Percentiles rank a stretch among this genome's conserved stretches.
Conservation (phyloP, 2,113 vertebrate species). For the Thymallus thymallus region DNA sequence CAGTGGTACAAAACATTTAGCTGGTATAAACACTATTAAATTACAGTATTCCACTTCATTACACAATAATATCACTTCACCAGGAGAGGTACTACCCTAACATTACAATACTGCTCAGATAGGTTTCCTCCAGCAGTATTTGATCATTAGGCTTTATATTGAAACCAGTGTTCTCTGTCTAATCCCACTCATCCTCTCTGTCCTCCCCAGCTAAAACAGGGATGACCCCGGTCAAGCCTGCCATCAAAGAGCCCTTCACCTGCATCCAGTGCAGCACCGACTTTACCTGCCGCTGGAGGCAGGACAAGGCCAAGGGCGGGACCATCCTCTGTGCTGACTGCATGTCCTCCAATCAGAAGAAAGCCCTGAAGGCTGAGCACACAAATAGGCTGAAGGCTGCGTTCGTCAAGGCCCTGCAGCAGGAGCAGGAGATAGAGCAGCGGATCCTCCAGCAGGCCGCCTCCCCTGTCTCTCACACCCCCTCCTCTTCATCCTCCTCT, state of each 20-base stretch:
- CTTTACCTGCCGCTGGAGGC: conserved; percentile 96
- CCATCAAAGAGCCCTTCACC: conserved; percentile 81
- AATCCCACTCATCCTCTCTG: conserved; percentile 4
- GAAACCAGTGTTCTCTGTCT: background rate
- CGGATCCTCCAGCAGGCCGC: conserved; percentile 84
- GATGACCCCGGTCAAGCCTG: conserved; percentile 42
- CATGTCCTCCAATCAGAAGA: conserved; percentile 95
- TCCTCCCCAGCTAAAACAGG: conserved; percentile 60
- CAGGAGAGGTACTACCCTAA: background rate
- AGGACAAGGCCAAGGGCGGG: conserved; percentile 87
- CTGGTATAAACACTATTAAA: too few relatives aligned
- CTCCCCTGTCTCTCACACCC: conserved; percentile 67
- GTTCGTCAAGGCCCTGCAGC: conserved; percentile 94
- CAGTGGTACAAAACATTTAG: too few relatives aligned
- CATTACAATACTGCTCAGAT: background rate
- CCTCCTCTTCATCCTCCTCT: conserved; percentile 52
- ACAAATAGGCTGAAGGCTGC: conserved; percentile 93
- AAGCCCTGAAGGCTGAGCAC: conserved; percentile 91
- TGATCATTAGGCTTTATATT: too few relatives aligned
- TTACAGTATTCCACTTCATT: too few relatives aligned
- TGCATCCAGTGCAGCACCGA: conserved; percentile 95
- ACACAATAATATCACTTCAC: too few relatives aligned
- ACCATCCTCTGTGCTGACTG: conserved; percentile 91
- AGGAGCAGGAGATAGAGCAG: conserved; percentile 97
- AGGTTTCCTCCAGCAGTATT: background rate